Evolutionary conservation across 2,888 invertebrate genomes (phyloP).

Genomic region (Oxystoma pomonae): DNA sequence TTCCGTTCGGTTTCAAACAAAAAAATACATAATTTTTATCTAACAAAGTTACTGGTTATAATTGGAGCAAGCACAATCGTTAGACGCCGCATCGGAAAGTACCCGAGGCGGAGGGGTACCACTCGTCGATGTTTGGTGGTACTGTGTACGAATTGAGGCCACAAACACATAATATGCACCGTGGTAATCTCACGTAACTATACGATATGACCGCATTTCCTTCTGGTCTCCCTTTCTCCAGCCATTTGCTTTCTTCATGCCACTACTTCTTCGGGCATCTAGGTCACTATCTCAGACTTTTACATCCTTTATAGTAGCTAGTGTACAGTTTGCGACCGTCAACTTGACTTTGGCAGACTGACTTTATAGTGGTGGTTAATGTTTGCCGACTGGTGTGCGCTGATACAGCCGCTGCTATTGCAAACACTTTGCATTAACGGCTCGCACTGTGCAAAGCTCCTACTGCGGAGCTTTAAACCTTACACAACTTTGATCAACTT

Average conservation of each 20-base stretch:
- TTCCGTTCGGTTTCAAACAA: no score
- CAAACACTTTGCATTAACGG: not conserved
- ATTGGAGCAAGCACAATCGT: no score
- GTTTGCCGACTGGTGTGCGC: constrained; percentile 25
- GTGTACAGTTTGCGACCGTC: constrained; percentile 22
- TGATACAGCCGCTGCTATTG: constrained; percentile 39
- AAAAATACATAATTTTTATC: no score
- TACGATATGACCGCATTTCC: constrained; percentile 46
- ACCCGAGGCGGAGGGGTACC: no score
- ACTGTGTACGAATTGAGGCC: constrained; percentile 40
- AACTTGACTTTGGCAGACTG: constrained; percentile 21
- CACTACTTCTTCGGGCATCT: constrained; percentile 47
- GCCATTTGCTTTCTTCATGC: constrained; percentile 45
- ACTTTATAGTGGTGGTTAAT: not conserved
- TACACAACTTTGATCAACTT: constrained; percentile 10
- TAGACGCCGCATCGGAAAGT: no score
- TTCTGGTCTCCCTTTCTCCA: constrained; percentile 48
- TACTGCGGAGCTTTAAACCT: constrained; percentile 15
- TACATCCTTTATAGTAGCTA: constrained; percentile 40
- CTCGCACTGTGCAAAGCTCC: not conserved
- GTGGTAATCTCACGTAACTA: constrained; percentile 49
- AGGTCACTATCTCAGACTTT: constrained; percentile 50
- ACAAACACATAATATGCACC: constrained; percentile 45
- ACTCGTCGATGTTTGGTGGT: not conserved
- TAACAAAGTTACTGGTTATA: no score